phyloP scores from a whole-genome alignment of 2,888 invertebrate species.

The Habrosyne pyritoides region DNA sequence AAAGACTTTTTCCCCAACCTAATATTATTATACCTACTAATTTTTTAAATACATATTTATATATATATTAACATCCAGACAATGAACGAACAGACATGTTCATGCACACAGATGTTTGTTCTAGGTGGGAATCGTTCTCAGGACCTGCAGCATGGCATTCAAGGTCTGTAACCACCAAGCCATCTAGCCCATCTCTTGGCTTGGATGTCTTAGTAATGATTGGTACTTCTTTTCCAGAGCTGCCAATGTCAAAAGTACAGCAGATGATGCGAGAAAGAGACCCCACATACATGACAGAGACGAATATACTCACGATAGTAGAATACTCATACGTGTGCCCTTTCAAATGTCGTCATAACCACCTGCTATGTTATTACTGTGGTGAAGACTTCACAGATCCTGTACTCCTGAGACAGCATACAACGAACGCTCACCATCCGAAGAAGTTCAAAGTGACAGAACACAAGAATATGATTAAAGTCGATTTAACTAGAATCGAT shows the following conservation, averaged over 20 bases:
- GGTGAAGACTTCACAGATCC: slow-evolving; percentile 60
- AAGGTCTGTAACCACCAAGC: no score
- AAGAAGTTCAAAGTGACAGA: slow-evolving; percentile 69
- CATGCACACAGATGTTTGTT: no score
- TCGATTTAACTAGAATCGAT: slow-evolving; percentile 68
- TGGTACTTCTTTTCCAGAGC: slow-evolving; percentile 52
- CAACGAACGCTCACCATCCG: slow-evolving; percentile 45
- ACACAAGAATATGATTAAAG: slow-evolving; percentile 71
- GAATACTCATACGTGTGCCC: slow-evolving; percentile 71
- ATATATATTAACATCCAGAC: no score
- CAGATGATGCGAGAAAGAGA: slow-evolving; percentile 68
- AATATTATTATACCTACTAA: no score
- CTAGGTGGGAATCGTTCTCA: no score
- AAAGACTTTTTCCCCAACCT: no score
- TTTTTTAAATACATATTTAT: no score
- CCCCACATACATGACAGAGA: slow-evolving; percentile 66
- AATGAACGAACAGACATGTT: no score
- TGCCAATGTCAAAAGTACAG: slow-evolving; percentile 66
- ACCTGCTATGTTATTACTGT: slow-evolving; percentile 71
- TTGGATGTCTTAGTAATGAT: no score
- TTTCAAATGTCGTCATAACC: slow-evolving; percentile 73
- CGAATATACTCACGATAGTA: slow-evolving; percentile 65
- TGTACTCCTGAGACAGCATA: slow-evolving; percentile 47
- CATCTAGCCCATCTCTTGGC: no score
- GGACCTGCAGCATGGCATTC: no score